Conservation (phyloP, 2,797 vertebrate species). For the Poecilia wingei region DNA sequence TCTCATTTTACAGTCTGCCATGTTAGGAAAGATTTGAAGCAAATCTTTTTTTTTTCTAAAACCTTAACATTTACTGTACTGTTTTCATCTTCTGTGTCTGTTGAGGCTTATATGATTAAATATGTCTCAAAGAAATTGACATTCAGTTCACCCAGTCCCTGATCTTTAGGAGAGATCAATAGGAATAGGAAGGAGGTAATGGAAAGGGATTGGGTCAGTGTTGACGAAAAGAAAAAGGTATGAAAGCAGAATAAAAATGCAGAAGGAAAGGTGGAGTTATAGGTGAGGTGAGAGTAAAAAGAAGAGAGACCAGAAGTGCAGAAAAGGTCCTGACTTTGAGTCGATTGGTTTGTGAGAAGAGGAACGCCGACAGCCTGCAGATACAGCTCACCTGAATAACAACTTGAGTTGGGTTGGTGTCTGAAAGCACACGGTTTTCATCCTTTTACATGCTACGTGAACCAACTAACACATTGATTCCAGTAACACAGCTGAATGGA, state of each 20-base stretch:
- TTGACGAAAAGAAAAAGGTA: slow-evolving; percentile 17
- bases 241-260: slow-evolving; percentile 15
- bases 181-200: slow-evolving; percentile 16
- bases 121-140: slow-evolving; percentile 26
- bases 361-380: slow-evolving; percentile 17
- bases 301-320: slow-evolving; percentile 12
- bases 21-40: background rate
- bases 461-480: background rate
- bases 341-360: slow-evolving; percentile 10
- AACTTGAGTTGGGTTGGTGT: background rate
- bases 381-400: slow-evolving; percentile 7
- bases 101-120: background rate
- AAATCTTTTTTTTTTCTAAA: background rate
- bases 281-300: background rate
- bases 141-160: slow-evolving; percentile 38
- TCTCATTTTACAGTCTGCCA: background rate
- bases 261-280: background rate
- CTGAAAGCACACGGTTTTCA: background rate
- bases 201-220: slow-evolving; percentile 16
- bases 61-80: background rate
- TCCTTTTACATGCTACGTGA: background rate
- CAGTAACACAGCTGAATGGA: background rate
- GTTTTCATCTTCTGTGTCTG: background rate
- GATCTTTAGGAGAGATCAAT: slow-evolving; percentile 57
- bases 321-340: slow-evolving; percentile 6